Conservation (phyloP, 2,113 vertebrate genomes). For the Oostethus manadensis region DNA sequence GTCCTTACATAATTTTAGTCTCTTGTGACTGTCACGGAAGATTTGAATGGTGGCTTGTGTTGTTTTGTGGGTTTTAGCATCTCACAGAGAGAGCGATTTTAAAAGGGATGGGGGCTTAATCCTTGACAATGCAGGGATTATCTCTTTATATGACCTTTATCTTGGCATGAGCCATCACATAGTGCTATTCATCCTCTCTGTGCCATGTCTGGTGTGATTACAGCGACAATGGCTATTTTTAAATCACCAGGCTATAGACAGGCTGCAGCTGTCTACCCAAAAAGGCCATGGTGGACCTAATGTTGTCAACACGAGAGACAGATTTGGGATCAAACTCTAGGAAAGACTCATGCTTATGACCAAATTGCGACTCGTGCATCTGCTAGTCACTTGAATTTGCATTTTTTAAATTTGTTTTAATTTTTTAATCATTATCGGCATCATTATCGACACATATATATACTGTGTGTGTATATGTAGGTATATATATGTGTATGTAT, state of each 20-base stretch:
- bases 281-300: slow-evolving; percentile 20
- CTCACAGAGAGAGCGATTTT: slow-evolving; percentile 65
- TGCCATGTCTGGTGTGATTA: slow-evolving; percentile 56
- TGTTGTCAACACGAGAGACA: neutral
- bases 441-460: too few species aligned
- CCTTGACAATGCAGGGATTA: slow-evolving; percentile 69
- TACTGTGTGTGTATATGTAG: too few species aligned
- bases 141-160: slow-evolving; percentile 72
- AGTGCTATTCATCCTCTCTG: slow-evolving; percentile 55
- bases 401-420: too few species aligned
- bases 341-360: neutral
- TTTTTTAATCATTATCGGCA: too few species aligned
- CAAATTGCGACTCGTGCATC: neutral
- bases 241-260: slow-evolving; percentile 34
- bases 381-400: neutral
- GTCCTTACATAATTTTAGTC: slow-evolving; percentile 24
- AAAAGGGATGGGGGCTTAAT: slow-evolving; percentile 69
- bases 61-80: slow-evolving; percentile 65
- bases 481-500: too few species aligned
- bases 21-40: slow-evolving; percentile 36
- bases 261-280: slow-evolving; percentile 18
- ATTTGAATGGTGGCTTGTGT: slow-evolving; percentile 56
- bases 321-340: neutral
- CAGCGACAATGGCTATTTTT: slow-evolving; percentile 44
- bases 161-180: slow-evolving; percentile 48